Percentiles rank a stretch among this genome's conserved stretches.
Evolutionary conservation across 2,797 vertebrate genomes (phyloP).

Genomic region (Sebastes nivosus): DNA sequence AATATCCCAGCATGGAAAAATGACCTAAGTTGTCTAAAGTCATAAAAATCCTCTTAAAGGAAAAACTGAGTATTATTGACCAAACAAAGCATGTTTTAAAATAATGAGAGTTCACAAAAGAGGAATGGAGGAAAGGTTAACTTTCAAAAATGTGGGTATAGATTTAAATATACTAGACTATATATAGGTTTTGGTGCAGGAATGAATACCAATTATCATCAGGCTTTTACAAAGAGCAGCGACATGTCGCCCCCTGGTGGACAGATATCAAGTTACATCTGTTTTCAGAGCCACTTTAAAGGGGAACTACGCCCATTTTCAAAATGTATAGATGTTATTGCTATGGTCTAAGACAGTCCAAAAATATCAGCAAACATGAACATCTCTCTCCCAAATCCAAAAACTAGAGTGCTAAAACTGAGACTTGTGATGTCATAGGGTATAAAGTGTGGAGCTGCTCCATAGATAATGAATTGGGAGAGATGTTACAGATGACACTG

Average conservation of each 20-base stretch:
- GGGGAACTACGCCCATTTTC: background rate
- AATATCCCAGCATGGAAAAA: conserved; percentile 11
- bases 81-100: background rate
- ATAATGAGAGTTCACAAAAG: background rate
- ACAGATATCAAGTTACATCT: background rate
- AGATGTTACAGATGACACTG: too few relatives aligned
- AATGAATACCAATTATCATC: background rate
- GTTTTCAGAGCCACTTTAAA: background rate
- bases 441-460: too few relatives aligned
- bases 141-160: background rate
- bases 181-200: background rate
- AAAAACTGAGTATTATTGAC: background rate
- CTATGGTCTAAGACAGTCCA: too few relatives aligned
- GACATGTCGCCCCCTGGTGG: conserved; percentile 53
- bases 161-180: background rate
- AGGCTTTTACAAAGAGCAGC: background rate
- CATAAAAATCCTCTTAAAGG: background rate
- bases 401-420: too few relatives aligned
- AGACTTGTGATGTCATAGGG: too few relatives aligned
- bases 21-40: background rate
- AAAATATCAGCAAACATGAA: too few relatives aligned
- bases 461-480: too few relatives aligned
- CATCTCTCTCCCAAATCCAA: too few relatives aligned
- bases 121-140: background rate
- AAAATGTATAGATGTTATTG: too few relatives aligned